Evolutionary conservation across 2,888 invertebrate genomes (phyloP), one percentile per base, ranked within the genome.

Genomic region (Nomada fucata): DNA sequence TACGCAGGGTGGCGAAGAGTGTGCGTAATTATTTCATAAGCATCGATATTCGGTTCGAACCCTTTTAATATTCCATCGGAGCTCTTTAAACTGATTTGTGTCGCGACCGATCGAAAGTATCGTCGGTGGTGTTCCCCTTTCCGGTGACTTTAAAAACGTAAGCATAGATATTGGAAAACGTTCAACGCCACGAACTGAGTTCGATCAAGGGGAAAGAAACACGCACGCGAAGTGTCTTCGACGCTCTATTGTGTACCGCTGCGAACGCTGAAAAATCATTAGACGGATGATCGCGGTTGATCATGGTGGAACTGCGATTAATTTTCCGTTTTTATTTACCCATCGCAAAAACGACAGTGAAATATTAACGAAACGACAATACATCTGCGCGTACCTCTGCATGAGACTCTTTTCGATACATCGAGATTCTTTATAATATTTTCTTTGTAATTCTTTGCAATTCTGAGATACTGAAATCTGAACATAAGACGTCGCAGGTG

Each of bases 1-100:
- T 55, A n/a, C 29, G 13, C 13, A 11, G 73, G 85, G 68, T 80
- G 71, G 68, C 59, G 63, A 60, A 26, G 23, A 79, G 65, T 73
- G 76, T 79, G 79, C 76, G 74, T 82, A 70, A 76, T 84, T 76
- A 60, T 69, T 67, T 52, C 47, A 47, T 79, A 60, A 68, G 10
- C 60, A 18, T 68, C 44, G 29, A 15, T 52, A 42, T 63, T 52
- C 26, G 42, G 15, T 44, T 55, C 18, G 42, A n/a, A 50, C 52
- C 18, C n/a, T 18, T 61, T 60, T 50, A 60, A 52, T 20, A 36
- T 76, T 57, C 18, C n/a, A 53, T 44, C 29, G 69, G 44, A 63
- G 60, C 26, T 57, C 47, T 47, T 79, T 53, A 44, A 53, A 53
- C 44, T 13, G 52, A 61, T 18, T 53, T 42, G 52, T 20, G 29